Evolutionary conservation across 2,113 vertebrate species (phyloP).

Genomic region (Gorsachius goisagi): DNA sequence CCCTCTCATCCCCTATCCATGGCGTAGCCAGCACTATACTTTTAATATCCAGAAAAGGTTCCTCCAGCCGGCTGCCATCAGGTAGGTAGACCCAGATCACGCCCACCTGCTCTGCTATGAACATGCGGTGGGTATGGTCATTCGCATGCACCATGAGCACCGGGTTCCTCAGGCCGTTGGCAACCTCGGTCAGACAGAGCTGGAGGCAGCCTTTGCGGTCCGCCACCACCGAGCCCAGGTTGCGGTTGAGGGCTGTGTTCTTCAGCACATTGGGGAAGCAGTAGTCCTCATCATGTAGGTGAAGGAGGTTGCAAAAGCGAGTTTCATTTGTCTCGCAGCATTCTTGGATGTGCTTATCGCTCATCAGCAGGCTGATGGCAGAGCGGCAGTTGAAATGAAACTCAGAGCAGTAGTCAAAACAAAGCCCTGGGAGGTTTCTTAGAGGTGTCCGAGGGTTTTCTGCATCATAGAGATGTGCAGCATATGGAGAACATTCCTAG

Average conservation of each 20-base stretch:
- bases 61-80: slow-evolving; percentile 75
- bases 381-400: slow-evolving; percentile 76
- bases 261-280: slow-evolving; percentile 82
- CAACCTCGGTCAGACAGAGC: slow-evolving; percentile 82
- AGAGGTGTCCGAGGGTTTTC: slow-evolving; percentile 80
- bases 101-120: slow-evolving; percentile 83
- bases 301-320: slow-evolving; percentile 77
- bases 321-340: slow-evolving; percentile 37
- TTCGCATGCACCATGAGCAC: slow-evolving; percentile 79
- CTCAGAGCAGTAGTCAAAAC: slow-evolving; percentile 77
- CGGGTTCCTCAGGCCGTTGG: slow-evolving; percentile 81
- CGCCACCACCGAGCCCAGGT: slow-evolving; percentile 72
- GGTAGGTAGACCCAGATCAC: slow-evolving; percentile 83
- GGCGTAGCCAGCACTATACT: slow-evolving; percentile 78
- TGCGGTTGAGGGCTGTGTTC: slow-evolving; percentile 68
- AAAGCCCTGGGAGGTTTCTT: slow-evolving; percentile 81
- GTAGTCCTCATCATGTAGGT: slow-evolving; percentile 80
- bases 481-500: slow-evolving; percentile 86
- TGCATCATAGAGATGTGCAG: slow-evolving; percentile 83
- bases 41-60: slow-evolving; percentile 84
- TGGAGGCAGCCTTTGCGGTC: slow-evolving; percentile 79
- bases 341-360: slow-evolving; percentile 54
- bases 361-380: slow-evolving; percentile 73
- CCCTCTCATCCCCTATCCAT: slow-evolving; percentile 85
- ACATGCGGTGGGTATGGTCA: slow-evolving; percentile 80